Evolutionary conservation across 1,140 invertebrate species (phyloP).

Genomic region (Drosophila lacteicornis): DNA sequence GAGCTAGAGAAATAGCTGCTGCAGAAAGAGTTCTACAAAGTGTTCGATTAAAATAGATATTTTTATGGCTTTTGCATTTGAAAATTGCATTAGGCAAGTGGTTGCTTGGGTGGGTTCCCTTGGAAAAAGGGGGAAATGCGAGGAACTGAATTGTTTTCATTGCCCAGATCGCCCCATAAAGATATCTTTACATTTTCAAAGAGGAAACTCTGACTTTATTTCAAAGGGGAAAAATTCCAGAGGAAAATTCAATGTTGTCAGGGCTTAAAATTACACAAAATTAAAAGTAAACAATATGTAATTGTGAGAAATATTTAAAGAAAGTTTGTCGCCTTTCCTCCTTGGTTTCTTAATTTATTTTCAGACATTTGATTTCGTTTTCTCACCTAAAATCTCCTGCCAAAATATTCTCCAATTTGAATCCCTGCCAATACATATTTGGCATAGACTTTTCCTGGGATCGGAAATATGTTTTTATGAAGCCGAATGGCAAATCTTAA

Average conservation of each 20-base stretch:
- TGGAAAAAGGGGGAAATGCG: not conserved
- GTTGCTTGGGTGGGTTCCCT: not conserved
- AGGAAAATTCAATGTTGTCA: not conserved
- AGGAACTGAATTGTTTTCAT: constrained; percentile 32
- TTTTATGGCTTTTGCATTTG: constrained; percentile 63
- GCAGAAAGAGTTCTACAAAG: constrained; percentile 37
- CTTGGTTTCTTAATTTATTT: not conserved
- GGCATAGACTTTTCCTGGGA: not conserved
- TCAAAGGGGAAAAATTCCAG: not conserved
- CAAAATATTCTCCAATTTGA: not conserved
- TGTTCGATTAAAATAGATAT: constrained; percentile 64
- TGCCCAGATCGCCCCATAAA: constrained; percentile 24
- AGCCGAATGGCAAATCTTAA: constrained; percentile 20
- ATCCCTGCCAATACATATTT: not conserved
- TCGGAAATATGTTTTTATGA: constrained; percentile 5
- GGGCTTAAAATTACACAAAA: not conserved
- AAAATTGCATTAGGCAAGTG: constrained; percentile 57
- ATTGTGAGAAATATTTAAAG: not conserved
- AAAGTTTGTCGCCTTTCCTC: not conserved
- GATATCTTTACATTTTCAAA: constrained; percentile 4
- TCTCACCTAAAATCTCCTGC: not conserved
- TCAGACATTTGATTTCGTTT: not conserved
- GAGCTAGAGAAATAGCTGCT: constrained; percentile 16
- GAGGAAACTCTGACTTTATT: not conserved
- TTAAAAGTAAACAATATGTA: constrained; percentile 8